A percentile compares a stretch with the other conserved stretches of the same genome.
Evolutionary conservation across 2,797 vertebrate species (phyloP).

Genomic region (Delichon dasypus): DNA sequence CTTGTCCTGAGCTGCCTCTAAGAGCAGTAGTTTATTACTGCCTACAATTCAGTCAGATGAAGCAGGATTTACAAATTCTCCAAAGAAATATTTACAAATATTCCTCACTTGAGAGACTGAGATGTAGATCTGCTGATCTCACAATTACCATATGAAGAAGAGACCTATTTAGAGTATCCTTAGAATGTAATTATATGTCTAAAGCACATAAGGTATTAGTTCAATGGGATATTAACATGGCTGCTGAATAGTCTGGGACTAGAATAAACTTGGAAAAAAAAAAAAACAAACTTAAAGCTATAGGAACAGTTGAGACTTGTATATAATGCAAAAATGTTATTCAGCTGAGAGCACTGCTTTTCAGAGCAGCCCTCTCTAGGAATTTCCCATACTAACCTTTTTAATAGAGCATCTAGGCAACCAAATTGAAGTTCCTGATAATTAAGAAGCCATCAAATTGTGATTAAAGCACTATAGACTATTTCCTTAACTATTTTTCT

Average conservation of each 20-base stretch:
- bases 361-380: background rate
- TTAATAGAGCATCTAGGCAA: background rate
- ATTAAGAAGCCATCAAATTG: constrained; percentile 36
- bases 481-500: constrained; percentile 46
- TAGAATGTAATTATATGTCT: background rate
- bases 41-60: background rate
- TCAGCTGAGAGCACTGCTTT: background rate
- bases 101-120: background rate
- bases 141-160: background rate
- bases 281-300: background rate
- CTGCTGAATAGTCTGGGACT: background rate
- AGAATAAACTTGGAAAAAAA: background rate
- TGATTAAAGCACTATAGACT: constrained; percentile 41
- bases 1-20: background rate
- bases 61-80: background rate
- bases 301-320: background rate
- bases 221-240: background rate
- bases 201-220: background rate
- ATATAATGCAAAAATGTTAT: background rate
- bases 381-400: background rate
- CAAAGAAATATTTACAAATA: background rate
- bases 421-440: background rate
- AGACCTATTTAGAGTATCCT: background rate
- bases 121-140: background rate
- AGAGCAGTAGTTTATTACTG: background rate